These are phyloP conservation scores for Phallusia fumigata DNA, from an alignment of 23 tunicate species.

Conservation along the genomic window DNA sequence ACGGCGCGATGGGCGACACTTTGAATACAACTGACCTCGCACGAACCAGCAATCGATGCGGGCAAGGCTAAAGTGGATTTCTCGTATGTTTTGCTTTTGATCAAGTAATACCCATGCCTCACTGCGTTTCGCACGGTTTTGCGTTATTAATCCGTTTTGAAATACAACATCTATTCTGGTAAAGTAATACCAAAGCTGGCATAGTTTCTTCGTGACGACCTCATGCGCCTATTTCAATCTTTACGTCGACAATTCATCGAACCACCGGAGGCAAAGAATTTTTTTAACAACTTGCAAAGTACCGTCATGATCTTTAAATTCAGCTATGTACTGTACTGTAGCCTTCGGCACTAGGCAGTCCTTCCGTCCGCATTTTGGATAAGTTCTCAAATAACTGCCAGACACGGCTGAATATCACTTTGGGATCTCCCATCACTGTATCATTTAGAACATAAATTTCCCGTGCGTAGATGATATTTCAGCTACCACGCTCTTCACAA, in stretches of 20 bases:
- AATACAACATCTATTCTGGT: neutral
- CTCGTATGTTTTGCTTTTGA: neutral
- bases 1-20: neutral
- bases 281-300: neutral
- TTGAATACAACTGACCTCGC: neutral
- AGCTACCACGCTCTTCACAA: no score
- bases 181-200: neutral
- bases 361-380: no score
- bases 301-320: no score
- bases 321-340: no score
- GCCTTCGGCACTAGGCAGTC: no score
- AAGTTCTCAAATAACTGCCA: no score
- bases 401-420: no score
- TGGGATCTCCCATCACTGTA: no score
- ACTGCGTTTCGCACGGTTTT: neutral
- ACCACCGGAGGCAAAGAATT: neutral
- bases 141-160: neutral
- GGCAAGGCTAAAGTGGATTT: neutral
- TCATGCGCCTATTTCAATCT: neutral
- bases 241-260: neutral
- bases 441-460: no score
- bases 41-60: neutral
- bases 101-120: neutral
- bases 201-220: neutral
- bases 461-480: no score